Conservation (phyloP, 2,797 vertebrate genomes). For the Enteromius mattozi region DNA sequence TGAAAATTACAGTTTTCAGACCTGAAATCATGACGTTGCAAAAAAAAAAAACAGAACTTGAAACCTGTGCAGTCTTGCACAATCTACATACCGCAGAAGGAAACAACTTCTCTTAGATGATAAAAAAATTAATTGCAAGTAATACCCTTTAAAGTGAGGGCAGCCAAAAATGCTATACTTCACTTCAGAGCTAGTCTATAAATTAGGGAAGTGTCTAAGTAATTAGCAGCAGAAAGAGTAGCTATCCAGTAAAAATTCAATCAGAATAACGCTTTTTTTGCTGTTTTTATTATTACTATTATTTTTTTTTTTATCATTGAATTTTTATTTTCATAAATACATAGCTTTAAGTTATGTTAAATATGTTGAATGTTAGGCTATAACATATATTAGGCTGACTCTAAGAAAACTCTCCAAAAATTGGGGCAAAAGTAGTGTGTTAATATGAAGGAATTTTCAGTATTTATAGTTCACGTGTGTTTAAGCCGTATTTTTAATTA, state of each 20-base stretch:
- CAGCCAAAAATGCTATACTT: too few species aligned
- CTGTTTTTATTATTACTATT: background rate
- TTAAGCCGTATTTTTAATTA: background rate
- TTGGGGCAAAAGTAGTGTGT: background rate
- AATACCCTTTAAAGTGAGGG: background rate
- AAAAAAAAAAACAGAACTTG: constrained; percentile 22
- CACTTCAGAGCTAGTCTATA: too few species aligned
- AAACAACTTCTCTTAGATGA: background rate
- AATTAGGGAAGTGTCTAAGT: background rate
- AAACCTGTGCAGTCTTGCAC: constrained; percentile 14
- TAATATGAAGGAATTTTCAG: background rate
- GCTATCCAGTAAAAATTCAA: background rate
- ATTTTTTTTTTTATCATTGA: background rate
- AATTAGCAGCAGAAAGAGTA: background rate
- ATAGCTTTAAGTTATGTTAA: background rate
- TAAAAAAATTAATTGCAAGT: constrained; percentile 3
- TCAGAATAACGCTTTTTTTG: background rate
- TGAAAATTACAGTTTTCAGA: background rate
- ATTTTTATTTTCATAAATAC: background rate
- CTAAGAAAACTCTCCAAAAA: background rate
- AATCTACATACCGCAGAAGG: background rate
- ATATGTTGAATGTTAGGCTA: background rate
- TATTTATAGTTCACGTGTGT: background rate
- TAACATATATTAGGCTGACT: background rate
- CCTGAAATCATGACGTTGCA: background rate